A percentile compares a stretch with the other conserved stretches of the same genome.
Evolutionary conservation across 2,797 vertebrate genomes (phyloP).

Genomic region (Threskiornis aethiopicus): DNA sequence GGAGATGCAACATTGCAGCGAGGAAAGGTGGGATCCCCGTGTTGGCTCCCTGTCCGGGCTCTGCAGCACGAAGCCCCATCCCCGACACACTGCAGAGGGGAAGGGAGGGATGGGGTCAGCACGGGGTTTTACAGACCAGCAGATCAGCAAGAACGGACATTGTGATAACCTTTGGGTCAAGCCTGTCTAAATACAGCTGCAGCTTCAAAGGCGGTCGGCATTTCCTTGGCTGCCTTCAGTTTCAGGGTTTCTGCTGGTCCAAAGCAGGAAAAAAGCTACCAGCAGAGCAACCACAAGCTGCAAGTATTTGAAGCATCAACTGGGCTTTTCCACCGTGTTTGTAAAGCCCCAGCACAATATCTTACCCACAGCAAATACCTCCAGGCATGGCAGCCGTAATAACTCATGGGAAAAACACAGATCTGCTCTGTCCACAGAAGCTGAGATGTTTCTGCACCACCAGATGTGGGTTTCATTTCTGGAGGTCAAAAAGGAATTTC

Average conservation of each 20-base stretch:
- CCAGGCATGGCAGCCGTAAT: rapidly evolving
- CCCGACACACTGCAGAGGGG: neutral
- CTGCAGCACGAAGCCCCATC: neutral
- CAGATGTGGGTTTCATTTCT: neutral
- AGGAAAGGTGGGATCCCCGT: neutral
- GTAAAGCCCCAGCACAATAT: neutral
- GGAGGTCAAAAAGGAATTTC: neutral
- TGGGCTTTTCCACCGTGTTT: neutral
- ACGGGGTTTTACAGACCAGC: neutral
- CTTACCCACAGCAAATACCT: neutral
- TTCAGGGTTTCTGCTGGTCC: neutral
- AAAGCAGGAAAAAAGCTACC: neutral
- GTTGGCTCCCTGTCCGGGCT: neutral
- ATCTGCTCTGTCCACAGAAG: neutral
- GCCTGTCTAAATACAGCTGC: neutral
- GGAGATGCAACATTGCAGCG: rapidly evolving
- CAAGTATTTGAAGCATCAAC: neutral
- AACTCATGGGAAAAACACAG: neutral
- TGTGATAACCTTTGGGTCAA: neutral
- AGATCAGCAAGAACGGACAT: neutral
- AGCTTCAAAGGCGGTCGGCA: rapidly evolving
- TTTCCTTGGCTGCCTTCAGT: neutral
- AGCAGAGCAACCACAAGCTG: neutral
- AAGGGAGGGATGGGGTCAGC: neutral
- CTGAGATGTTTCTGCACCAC: neutral